phyloP scores from a whole-genome alignment of 2,888 invertebrate genomes.

The Julus scandinavius region DNA sequence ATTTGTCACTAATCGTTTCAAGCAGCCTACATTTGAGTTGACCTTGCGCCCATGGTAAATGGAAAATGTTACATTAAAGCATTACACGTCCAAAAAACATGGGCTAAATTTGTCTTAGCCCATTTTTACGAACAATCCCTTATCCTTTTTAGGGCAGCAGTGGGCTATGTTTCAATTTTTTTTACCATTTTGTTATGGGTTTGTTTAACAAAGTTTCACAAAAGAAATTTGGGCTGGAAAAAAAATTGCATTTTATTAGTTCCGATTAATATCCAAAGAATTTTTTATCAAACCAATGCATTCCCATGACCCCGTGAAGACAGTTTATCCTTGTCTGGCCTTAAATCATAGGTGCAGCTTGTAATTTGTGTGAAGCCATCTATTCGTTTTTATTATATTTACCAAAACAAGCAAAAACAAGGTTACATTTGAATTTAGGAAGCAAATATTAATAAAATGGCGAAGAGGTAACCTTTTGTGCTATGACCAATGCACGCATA shows the following conservation, averaged over 20 bases:
- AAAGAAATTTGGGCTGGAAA: neutral
- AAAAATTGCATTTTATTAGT: conserved; percentile 15
- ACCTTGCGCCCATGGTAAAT: neutral
- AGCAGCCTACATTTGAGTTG: neutral
- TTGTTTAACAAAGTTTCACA: neutral
- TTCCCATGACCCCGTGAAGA: neutral
- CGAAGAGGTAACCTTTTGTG: conserved; percentile 8
- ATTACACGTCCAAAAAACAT: neutral
- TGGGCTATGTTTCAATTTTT: neutral
- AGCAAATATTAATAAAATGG: conserved; percentile 8
- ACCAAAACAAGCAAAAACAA: neutral
- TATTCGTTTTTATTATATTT: conserved; percentile 16
- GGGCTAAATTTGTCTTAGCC: neutral
- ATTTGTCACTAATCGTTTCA: conserved; percentile 28
- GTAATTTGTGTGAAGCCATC: conserved; percentile 18
- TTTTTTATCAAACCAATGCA: neutral
- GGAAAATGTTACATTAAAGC: neutral
- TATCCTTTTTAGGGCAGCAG: neutral
- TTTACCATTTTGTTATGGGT: neutral
- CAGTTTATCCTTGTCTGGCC: neutral
- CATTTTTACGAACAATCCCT: conserved; percentile 1
- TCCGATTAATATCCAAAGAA: neutral
- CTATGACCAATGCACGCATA: neutral
- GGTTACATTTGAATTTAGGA: conserved; percentile 26
- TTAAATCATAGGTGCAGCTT: conserved; percentile 4